A percentile compares a stretch with the other conserved stretches of the same genome.
These are phyloP conservation scores for Polia nebulosa DNA, from an alignment of 2,888 invertebrate species.

Conservation along the genomic window DNA sequence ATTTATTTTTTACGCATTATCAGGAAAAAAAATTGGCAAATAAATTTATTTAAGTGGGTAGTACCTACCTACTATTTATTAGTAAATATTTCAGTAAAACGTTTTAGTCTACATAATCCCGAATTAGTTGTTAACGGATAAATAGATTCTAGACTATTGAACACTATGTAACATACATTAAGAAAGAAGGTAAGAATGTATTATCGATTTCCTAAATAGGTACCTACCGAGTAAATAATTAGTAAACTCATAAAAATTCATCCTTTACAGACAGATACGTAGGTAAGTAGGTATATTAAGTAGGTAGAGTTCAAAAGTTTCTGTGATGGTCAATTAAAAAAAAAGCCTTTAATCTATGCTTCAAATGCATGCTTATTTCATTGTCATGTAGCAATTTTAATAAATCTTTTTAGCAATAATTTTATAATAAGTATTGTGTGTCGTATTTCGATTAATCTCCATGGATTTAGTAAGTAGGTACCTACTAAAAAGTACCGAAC, in stretches of 20 bases:
- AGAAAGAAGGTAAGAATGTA: no score
- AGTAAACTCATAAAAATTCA: not conserved
- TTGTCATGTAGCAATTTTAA: no score
- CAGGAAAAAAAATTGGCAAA: not conserved
- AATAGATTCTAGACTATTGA: no score
- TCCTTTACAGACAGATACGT: not conserved
- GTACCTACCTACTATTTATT: no score
- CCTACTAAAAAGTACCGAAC: not conserved
- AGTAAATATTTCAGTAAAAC: no score
- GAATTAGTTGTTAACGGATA: no score
- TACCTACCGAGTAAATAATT: not conserved
- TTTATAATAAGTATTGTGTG: constrained; percentile 9
- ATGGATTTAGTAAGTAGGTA: no score
- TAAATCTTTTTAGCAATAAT: no score
- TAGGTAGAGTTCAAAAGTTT: not conserved
- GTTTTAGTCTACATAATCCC: no score
- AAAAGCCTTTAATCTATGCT: not conserved
- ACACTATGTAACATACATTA: no score
- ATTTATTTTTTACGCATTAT: not conserved
- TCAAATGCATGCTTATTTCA: not conserved
- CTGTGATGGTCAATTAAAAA: not conserved
- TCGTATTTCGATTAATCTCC: constrained; percentile 5
- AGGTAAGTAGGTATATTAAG: not conserved
- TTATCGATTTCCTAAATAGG: not conserved
- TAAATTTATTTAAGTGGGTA: no score